Evolutionary conservation across 2,113 vertebrate genomes (phyloP), one percentile per base, ranked within the genome.

Genomic region (Xiphophorus maculatus): DNA sequence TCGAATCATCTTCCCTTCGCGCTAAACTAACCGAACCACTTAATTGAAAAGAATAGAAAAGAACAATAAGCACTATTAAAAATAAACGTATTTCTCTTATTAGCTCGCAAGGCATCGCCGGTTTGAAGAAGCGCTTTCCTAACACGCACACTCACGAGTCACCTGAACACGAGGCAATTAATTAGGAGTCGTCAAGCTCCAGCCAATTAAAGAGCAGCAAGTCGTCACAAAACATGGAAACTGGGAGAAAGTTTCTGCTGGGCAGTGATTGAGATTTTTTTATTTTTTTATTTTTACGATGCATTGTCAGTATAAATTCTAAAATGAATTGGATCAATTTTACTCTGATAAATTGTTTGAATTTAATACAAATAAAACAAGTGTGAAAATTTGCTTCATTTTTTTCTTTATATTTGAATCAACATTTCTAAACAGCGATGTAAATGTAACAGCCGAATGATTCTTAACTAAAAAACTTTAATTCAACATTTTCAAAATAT

Each of bases 91-190:
- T 37, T 64, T 65, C 62, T 66, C 13, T 44, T 44, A 76, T 83
- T 60, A 63, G 69, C 79, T 89, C 48, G 81, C 73, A 78, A 90
- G 84, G 90, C 94, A 95, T 95, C 60, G 69, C 83, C 44, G 61
- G 29, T 30, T 51, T 22, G 62, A 69, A 54, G 71, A 58, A 7
- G 64, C 79, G 25, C 67, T 77, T 33, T 67, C 82, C 80, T 72
- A 72, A 48, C 66, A 19, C 17, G 84, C 60, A n/a, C 9, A 12
- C 25, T 19, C 14, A 71, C 17, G 3, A 25, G 10, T 35, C 79
- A 73, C 54, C 65, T 81, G 81, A 15, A 66, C 68, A 2, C 4
- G 27, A 69, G 30, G 25, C 22, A 25, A 75, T 28, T 69, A 85
- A 78, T 85, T 89, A 74, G 81, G 71, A 63, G 58, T 76, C 69